A percentile compares a stretch with the other conserved stretches of the same genome.
phyloP scores from a whole-genome alignment of 2,888 invertebrate genomes.

The Myopa testacea region DNA sequence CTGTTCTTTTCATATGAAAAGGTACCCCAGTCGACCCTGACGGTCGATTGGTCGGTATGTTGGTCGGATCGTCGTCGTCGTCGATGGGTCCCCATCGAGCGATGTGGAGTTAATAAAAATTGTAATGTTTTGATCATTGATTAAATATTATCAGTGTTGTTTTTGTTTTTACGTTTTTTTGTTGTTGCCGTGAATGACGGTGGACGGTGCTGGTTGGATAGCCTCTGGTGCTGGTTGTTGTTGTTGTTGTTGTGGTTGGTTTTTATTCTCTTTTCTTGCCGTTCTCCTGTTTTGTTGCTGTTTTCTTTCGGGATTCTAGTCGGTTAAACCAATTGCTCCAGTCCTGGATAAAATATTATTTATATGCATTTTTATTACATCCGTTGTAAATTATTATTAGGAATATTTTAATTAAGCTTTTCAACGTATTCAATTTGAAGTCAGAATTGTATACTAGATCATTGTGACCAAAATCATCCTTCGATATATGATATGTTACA shows the following conservation, averaged over 20 bases:
- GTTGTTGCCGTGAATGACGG: neutral
- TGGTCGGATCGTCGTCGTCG: neutral
- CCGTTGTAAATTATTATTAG: neutral
- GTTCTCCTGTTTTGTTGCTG: neutral
- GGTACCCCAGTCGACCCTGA: neutral
- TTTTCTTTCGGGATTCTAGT: neutral
- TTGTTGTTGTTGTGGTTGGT: neutral
- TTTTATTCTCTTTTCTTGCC: neutral
- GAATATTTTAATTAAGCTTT: constrained; percentile 22
- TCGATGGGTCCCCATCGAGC: neutral
- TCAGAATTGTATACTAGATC: neutral
- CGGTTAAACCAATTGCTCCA: neutral
- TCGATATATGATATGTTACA: too few species aligned
- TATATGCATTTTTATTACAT: neutral
- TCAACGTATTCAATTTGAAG: neutral
- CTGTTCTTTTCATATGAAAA: neutral
- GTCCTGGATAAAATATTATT: neutral
- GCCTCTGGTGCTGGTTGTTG: neutral
- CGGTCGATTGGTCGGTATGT: too few species aligned
- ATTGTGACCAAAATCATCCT: too few species aligned
- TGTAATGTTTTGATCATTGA: constrained; percentile 34
- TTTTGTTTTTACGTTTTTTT: neutral
- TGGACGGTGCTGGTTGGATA: neutral
- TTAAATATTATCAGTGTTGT: constrained; percentile 26
- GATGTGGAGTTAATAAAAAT: constrained; percentile 31